These are phyloP conservation scores for Nemopilema nomurai DNA, from an alignment of 30 jellyfish, hydroid and myxozoan species.

Conservation along the genomic window DNA sequence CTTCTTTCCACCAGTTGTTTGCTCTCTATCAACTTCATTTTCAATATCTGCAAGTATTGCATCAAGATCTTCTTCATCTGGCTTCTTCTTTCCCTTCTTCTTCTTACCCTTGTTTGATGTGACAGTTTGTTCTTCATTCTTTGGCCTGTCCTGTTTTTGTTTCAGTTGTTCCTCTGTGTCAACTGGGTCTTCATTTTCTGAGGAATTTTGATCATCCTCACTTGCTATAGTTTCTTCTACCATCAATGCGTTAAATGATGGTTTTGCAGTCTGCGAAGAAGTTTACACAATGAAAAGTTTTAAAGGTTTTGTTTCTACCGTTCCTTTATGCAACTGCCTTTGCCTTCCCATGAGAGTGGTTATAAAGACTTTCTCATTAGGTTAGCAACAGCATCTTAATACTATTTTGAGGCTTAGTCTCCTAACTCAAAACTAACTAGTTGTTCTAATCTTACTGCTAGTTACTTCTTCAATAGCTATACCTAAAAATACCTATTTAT, in stretches of 20 bases:
- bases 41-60: conserved; percentile 82
- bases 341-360: no score
- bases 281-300: no score
- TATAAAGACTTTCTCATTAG: no score
- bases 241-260: conserved; percentile 84
- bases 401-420: no score
- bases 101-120: conserved; percentile 25
- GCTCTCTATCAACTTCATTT: conserved; percentile 29
- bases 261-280: conserved; percentile 28
- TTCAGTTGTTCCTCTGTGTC: conserved; percentile 3
- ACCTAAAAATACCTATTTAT: no score
- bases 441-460: no score
- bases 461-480: no score
- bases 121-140: conserved; percentile 16
- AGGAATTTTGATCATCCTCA: conserved; percentile 45
- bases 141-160: conserved; percentile 18
- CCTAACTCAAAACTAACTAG: no score
- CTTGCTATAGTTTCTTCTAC: conserved; percentile 69
- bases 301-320: no score
- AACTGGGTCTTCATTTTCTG: conserved; percentile 34
- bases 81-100: conserved; percentile 48
- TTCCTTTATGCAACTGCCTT: no score
- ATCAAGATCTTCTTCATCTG: conserved; percentile 68
- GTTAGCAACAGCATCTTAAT: no score
- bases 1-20: conserved; percentile 26